phyloP scores from a whole-genome alignment of 2,113 vertebrate species.

The Pyrgilauda ruficollis region DNA sequence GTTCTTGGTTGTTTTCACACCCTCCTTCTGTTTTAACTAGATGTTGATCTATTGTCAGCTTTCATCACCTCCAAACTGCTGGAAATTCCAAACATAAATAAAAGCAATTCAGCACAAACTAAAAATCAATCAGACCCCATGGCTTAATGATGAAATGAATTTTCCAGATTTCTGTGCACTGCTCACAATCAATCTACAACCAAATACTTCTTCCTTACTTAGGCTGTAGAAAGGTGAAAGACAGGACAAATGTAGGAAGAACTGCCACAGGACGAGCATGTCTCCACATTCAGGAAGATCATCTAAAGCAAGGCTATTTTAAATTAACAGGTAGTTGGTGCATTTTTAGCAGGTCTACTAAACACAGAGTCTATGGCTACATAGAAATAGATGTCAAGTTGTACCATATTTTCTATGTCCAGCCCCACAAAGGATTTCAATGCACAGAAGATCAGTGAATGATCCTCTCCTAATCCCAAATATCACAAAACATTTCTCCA shows the following conservation, averaged over 20 bases:
- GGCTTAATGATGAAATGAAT: constrained; percentile 51
- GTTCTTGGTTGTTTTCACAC: constrained; percentile 16
- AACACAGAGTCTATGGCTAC: not conserved
- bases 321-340: not conserved
- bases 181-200: not conserved
- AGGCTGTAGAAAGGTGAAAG: not conserved
- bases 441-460: not conserved
- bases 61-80: constrained; percentile 30
- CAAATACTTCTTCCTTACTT: not conserved
- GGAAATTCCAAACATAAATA: constrained; percentile 52
- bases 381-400: not conserved
- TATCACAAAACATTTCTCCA: not conserved
- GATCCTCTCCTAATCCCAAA: not conserved
- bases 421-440: not conserved
- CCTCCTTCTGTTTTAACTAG: constrained; percentile 59
- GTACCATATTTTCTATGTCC: not conserved
- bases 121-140: constrained; percentile 30
- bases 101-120: constrained; percentile 19
- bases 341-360: not conserved
- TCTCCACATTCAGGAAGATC: not conserved
- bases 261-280: not conserved
- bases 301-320: not conserved
- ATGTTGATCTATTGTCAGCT: constrained; percentile 67
- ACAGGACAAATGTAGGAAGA: not conserved
- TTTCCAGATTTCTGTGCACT: constrained; percentile 17